Conservation (phyloP, 2,113 vertebrate genomes). For the Verasper variegatus region DNA sequence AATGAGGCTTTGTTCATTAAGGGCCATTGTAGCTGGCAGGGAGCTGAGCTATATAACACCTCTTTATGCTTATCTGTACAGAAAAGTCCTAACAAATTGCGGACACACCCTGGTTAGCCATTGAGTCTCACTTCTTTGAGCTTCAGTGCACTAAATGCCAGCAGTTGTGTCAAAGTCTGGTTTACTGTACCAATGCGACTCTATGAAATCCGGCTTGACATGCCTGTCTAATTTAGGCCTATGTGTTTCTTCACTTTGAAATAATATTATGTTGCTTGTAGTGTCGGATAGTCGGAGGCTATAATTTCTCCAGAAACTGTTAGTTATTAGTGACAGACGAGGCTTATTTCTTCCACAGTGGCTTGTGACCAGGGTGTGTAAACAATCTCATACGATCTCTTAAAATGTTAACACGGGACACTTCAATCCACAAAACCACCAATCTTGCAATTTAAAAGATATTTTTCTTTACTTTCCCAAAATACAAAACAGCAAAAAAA, state of each 20-base stretch:
- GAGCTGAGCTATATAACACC: not conserved
- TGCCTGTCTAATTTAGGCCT: slow-evolving; percentile 30
- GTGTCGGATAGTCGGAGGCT: slow-evolving; percentile 19
- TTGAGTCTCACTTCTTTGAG: slow-evolving; percentile 23
- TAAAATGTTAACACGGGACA: slow-evolving; percentile 27
- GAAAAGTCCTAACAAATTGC: not conserved
- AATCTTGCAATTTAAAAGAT: slow-evolving; percentile 41
- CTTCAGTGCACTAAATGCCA: not conserved
- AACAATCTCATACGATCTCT: slow-evolving; percentile 20
- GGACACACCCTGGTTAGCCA: slow-evolving; percentile 29
- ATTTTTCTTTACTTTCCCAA: slow-evolving; percentile 53
- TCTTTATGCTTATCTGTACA: slow-evolving; percentile 18
- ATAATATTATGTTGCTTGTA: slow-evolving; percentile 24
- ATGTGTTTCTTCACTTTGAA: slow-evolving; percentile 23
- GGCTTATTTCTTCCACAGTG: slow-evolving; percentile 12
- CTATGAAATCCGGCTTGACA: slow-evolving; percentile 7
- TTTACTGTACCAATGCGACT: not conserved
- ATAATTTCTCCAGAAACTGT: slow-evolving; percentile 26
- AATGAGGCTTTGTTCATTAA: not conserved
- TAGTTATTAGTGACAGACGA: slow-evolving; percentile 8
- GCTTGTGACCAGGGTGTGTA: slow-evolving; percentile 34
- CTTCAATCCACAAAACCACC: slow-evolving; percentile 46
- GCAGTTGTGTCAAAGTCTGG: slow-evolving; percentile 15
- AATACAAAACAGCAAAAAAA: slow-evolving; percentile 41
- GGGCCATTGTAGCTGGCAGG: not conserved